These are phyloP conservation scores for Lampropteryx suffumata DNA, from an alignment of 2,888 invertebrate species.

Conservation along the genomic window DNA sequence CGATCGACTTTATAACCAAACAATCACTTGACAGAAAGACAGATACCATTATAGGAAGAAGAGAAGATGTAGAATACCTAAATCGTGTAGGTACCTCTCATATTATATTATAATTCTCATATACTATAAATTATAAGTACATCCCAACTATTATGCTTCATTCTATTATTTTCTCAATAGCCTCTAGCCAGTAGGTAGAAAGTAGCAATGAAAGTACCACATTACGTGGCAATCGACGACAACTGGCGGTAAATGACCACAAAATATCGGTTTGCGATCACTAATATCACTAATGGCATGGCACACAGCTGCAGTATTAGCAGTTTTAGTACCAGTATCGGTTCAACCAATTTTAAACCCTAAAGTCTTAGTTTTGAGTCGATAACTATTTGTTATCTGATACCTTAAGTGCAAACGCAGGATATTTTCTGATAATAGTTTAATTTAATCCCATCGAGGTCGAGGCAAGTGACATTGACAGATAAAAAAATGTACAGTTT, in stretches of 20 bases:
- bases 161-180: no score
- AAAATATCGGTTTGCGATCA: slow-evolving; percentile 54
- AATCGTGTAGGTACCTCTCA: no score
- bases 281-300: slow-evolving; percentile 50
- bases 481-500: slow-evolving; percentile 15
- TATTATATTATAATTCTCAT: no score
- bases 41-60: no score
- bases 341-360: not conserved
- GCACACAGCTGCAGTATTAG: slow-evolving; percentile 3
- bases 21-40: no score
- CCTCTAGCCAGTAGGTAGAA: no score
- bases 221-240: slow-evolving; percentile 38
- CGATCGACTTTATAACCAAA: no score
- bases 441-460: slow-evolving; percentile 4
- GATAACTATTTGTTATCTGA: not conserved
- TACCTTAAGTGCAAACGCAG: not conserved
- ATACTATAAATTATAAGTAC: no score
- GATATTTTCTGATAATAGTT: not conserved
- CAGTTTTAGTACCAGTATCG: no score
- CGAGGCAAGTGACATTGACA: slow-evolving; percentile 20
- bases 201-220: slow-evolving; percentile 44
- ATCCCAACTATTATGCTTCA: no score
- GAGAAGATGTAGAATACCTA: no score
- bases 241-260: slow-evolving; percentile 52
- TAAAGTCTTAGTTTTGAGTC: not conserved